These are phyloP conservation scores for Caenorhabditis inopinata DNA, from an alignment of 1,140 invertebrate genomes.

Conservation along the genomic window DNA sequence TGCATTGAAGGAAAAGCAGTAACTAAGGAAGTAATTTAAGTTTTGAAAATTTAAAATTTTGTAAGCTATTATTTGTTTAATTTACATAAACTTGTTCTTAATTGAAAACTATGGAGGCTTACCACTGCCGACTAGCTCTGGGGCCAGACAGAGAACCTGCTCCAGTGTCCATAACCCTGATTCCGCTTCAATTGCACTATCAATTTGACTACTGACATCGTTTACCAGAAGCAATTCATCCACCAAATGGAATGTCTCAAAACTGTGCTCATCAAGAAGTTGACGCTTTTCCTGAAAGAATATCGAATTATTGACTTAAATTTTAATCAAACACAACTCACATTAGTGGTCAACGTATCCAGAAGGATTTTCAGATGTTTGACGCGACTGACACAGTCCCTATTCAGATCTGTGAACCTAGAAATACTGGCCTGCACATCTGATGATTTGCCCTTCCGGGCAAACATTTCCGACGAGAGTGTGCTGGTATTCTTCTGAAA, in stretches of 20 bases:
- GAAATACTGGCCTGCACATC: conserved; percentile 59
- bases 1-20: no score
- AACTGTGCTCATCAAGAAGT: conserved; percentile 61
- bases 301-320: background rate
- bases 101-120: background rate
- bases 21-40: no score
- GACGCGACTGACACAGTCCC: conserved; percentile 53
- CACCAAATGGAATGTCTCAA: conserved; percentile 64
- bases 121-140: conserved; percentile 63
- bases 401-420: conserved; percentile 56
- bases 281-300: conserved; percentile 63
- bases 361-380: conserved; percentile 60
- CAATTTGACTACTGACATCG: conserved; percentile 45
- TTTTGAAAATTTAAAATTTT: no score
- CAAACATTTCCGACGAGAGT: no score
- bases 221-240: conserved; percentile 56
- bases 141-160: conserved; percentile 59
- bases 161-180: conserved; percentile 63
- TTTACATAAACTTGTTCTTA: background rate
- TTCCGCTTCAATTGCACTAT: conserved; percentile 56
- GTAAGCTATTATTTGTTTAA: no score
- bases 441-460: conserved; percentile 58
- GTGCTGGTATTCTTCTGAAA: no score
- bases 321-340: conserved; percentile 21
- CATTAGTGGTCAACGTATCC: conserved; percentile 54